Evolutionary conservation across 2,113 vertebrate genomes (phyloP), one percentile per base, ranked within the genome.

Genomic region (Empidonax alnorum): DNA sequence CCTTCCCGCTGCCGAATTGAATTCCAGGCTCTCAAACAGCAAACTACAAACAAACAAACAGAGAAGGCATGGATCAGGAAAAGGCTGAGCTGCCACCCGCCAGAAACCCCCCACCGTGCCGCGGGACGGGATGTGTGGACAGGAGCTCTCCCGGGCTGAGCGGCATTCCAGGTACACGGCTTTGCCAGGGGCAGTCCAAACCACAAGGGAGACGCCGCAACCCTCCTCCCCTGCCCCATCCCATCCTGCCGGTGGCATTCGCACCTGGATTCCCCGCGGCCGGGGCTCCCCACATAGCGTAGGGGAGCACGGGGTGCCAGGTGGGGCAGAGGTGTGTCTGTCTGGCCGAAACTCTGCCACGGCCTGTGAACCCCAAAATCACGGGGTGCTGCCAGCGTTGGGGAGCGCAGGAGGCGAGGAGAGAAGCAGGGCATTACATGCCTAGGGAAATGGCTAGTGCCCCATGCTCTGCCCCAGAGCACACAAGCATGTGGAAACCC

Each of bases 311-410:
- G 1, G 1, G 14, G 30, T 61, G 42, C 82, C 47, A 28, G 68
- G 9, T 44, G 41, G 41, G 31, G 22, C 41, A 50, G 41, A 62
- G 55, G 31, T 68, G 30, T 17, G 2, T 69, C 49, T 80, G 63
- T 39, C 77, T 81, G 84, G 18, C 81, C 6, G 4, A 87, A 86
- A 86, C 30, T 63, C 59, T 52, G 53, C 23, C 63, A 72, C 18
- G 20, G 41, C 30, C 76, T 31, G 14, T 2, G 5, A 39, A 50
- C 39, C 72, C 35, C 47, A 4, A 90, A 95, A 86, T 13, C 58
- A 42, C 0, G 0, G 20, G 35, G 0, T 82, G 79, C 52, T 3
- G 6, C 47, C 1, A 1, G 46, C 0, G 0, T 12, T 0, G 0
- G 17, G 52, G 11, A 39, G 17, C 0, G 0, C 4, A 4, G 66